Evolutionary conservation across 2,888 invertebrate genomes (phyloP).

Genomic region (Eupsilia transversa): DNA sequence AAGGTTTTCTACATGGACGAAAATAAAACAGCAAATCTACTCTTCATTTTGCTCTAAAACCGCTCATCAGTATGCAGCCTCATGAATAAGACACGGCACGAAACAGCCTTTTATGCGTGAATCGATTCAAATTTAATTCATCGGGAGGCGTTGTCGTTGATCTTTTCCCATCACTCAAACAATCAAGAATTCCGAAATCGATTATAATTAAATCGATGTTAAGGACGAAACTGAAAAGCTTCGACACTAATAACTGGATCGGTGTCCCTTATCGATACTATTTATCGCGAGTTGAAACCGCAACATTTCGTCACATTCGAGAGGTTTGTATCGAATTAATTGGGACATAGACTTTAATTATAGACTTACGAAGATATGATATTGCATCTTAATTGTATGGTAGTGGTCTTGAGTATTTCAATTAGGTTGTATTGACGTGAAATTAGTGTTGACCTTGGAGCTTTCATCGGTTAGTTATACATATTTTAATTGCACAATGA

Average conservation of each 20-base stretch:
- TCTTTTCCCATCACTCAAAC: slow-evolving; percentile 63
- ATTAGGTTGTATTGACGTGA: slow-evolving; percentile 63
- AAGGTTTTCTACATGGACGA: slow-evolving; percentile 47
- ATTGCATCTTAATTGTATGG: slow-evolving; percentile 66
- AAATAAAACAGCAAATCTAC: slow-evolving; percentile 54
- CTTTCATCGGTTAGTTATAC: slow-evolving; percentile 70
- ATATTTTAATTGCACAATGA: slow-evolving; percentile 78
- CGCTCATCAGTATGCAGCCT: slow-evolving; percentile 65
- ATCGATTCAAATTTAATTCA: slow-evolving; percentile 70
- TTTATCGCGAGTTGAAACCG: slow-evolving; percentile 78
- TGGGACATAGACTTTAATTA: slow-evolving; percentile 83
- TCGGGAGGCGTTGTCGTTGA: slow-evolving; percentile 58
- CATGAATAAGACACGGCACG: slow-evolving; percentile 74
- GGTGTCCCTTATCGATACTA: slow-evolving; percentile 79
- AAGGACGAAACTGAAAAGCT: slow-evolving; percentile 65
- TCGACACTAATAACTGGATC: slow-evolving; percentile 73
- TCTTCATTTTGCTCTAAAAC: slow-evolving; percentile 65
- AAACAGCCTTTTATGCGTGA: slow-evolving; percentile 67
- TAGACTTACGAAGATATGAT: slow-evolving; percentile 63
- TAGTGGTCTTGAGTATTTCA: slow-evolving; percentile 66
- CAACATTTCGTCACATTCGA: slow-evolving; percentile 80
- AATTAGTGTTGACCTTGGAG: slow-evolving; percentile 73
- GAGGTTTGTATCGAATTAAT: slow-evolving; percentile 79
- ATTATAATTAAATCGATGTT: slow-evolving; percentile 69
- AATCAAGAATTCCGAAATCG: slow-evolving; percentile 64